These are phyloP conservation scores for Drosophila parvula DNA, from an alignment of 1,140 invertebrate genomes.

Conservation along the genomic window DNA sequence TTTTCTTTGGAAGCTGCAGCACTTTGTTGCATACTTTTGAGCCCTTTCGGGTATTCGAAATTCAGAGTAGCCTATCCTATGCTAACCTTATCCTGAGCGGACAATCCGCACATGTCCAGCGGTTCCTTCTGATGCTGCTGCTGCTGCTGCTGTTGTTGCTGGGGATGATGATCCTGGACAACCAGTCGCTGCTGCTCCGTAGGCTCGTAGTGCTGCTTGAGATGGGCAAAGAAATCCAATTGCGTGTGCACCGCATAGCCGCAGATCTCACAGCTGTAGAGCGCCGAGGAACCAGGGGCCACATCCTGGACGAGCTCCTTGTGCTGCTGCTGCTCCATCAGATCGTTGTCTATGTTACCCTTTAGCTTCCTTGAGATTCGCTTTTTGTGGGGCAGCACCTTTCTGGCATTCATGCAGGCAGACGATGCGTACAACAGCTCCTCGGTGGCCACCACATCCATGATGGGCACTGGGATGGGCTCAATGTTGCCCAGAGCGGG, in stretches of 20 bases:
- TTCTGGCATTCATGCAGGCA: slow-evolving; percentile 60
- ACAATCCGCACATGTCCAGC: slow-evolving; percentile 62
- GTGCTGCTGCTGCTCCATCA: slow-evolving; percentile 54
- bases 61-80: no score
- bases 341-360: slow-evolving; percentile 69
- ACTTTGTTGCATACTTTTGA: not conserved
- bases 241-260: slow-evolving; percentile 87
- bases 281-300: slow-evolving; percentile 12
- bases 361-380: slow-evolving; percentile 86
- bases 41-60: not conserved
- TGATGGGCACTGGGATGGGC: slow-evolving; percentile 62
- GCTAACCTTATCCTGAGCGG: slow-evolving; percentile 60
- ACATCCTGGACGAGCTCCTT: slow-evolving; percentile 43
- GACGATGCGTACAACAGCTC: slow-evolving; percentile 53
- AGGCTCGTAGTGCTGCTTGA: slow-evolving; percentile 90
- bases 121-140: slow-evolving; percentile 63
- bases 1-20: no score
- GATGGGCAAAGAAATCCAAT: slow-evolving; percentile 90
- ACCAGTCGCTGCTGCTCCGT: slow-evolving; percentile 52
- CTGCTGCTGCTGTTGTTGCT: slow-evolving; percentile 30
- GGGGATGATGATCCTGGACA: slow-evolving; percentile 26
- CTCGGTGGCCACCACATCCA: slow-evolving; percentile 51
- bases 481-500: slow-evolving; percentile 56
- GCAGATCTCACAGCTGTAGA: slow-evolving; percentile 89
- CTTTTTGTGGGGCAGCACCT: slow-evolving; percentile 86